Percentiles rank a stretch among this genome's conserved stretches.
Evolutionary conservation across 2,888 invertebrate species (phyloP).

Genomic region (Platycheirus rosarum): DNA sequence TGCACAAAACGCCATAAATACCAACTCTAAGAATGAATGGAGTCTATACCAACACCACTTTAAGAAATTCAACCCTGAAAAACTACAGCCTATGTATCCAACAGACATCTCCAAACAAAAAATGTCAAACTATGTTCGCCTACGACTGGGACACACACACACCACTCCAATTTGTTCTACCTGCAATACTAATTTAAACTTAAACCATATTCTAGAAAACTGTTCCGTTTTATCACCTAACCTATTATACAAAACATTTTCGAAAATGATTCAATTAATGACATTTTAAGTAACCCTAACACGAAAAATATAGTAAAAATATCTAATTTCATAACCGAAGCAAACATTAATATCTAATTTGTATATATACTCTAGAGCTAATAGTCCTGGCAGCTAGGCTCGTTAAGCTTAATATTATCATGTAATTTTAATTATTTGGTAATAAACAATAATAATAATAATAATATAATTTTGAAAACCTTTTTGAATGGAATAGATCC

Average conservation of each 20-base stretch:
- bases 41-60: not conserved
- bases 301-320: not conserved
- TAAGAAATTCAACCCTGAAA: not conserved
- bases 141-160: not conserved
- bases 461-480: not conserved
- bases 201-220: not conserved
- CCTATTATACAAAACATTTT: not conserved
- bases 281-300: not conserved
- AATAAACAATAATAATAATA: not conserved
- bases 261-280: not conserved
- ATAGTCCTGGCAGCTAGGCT: not conserved
- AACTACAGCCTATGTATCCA: not conserved
- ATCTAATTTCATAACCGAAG: not conserved
- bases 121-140: not conserved
- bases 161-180: not conserved
- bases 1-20: not conserved
- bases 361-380: not conserved
- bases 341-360: not conserved
- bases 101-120: not conserved
- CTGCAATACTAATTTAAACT: not conserved
- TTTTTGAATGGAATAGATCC: no score
- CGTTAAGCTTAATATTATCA: not conserved
- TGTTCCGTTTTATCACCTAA: not conserved
- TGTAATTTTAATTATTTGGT: not conserved
- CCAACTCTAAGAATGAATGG: not conserved